A percentile compares a stretch with the other conserved stretches of the same genome.
These are phyloP conservation scores for Hyperoodon ampullatus DNA, from an alignment of 2,113 vertebrate species.

Conservation along the genomic window DNA sequence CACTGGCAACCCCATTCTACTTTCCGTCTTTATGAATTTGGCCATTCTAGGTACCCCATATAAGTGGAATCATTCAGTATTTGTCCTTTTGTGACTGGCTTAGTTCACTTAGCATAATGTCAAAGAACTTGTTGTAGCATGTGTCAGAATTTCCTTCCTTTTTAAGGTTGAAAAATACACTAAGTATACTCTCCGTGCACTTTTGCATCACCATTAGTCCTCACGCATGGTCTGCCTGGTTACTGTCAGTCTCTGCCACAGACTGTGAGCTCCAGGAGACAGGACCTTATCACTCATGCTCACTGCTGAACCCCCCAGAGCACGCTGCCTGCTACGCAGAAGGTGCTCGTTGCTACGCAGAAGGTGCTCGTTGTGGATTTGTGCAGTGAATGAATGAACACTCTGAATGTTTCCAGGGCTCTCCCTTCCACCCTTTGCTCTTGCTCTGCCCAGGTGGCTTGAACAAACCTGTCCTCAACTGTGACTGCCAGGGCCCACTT, in stretches of 20 bases:
- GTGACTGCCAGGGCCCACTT: neutral
- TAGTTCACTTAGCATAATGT: neutral
- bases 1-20: neutral
- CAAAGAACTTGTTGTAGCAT: neutral
- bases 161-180: neutral
- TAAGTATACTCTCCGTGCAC: neutral
- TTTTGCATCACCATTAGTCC: neutral
- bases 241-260: neutral
- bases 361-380: neutral
- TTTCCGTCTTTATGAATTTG: neutral
- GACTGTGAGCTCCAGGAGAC: neutral
- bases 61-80: neutral
- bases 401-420: neutral
- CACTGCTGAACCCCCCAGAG: neutral
- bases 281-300: neutral
- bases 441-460: neutral
- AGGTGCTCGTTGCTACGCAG: neutral
- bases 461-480: neutral
- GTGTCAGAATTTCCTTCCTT: neutral
- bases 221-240: accelerated
- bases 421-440: neutral
- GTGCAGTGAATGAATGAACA: neutral
- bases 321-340: neutral
- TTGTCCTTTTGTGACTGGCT: neutral
- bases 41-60: too few species aligned